Evolutionary conservation across 2,797 vertebrate genomes (phyloP), one percentile per base, ranked within the genome.

Genomic region (Microchirus variegatus): DNA sequence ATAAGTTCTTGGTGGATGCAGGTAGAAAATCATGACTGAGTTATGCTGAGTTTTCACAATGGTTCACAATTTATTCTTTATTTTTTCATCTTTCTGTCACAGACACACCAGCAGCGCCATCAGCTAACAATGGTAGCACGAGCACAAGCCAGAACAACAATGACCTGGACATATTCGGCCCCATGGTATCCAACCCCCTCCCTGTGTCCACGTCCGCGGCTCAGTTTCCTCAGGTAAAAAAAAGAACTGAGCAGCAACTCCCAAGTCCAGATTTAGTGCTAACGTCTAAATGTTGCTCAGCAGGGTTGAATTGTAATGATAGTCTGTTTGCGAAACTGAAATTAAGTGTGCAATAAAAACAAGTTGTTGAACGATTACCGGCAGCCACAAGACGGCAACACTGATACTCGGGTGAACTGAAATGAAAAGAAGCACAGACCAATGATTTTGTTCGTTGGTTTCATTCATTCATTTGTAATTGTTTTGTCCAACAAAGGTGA

Each of bases 161-260:
- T 69, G 97, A 99, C 88, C 89, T 99, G 85, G 97, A 99, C 89
- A 99, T 99, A 89, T 99, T 99, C 10, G 98, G 97, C 55, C 98
- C 98, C 17, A 99, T 99, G 98, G 96, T 99, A 46, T 99, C 98
- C 77, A 99, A 99, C 84, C 97, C 97, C 64, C 92, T 99, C 77
- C 98, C 97, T 8, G 89, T 93, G 19, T 92, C 92, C 67, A 81
- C 89, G 60, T 85, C 88, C 16, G 67, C 90, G 63, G 77, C 83
- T 84, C 92, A 87, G 81, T 93, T 94, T 87, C 54, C 90, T 87
- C 90, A 91, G 91, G 91, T 92, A 88, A 75, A 63, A n/a, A n/a
- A n/a, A n/a, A n/a, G n/a, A n/a, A 38, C 4, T 18, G 15, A 48
- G n/a, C 31, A 50, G 26, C 2, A 9, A 40, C 12, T 53, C 19